Percentiles rank a stretch among this genome's conserved stretches.
These are phyloP conservation scores for Eulithis testata DNA, from an alignment of 2,888 invertebrate genomes.

Conservation along the genomic window DNA sequence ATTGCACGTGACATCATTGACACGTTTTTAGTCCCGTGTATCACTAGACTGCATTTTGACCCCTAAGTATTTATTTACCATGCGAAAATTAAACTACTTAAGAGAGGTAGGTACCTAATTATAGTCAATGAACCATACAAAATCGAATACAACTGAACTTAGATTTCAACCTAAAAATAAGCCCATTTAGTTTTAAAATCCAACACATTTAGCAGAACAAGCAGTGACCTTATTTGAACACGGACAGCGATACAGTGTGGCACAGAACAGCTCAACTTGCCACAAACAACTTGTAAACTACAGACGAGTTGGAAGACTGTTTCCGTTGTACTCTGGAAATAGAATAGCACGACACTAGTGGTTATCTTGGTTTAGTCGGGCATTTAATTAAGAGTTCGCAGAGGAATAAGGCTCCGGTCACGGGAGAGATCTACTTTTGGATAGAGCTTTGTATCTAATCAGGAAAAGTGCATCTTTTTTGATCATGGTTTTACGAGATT, in stretches of 20 bases:
- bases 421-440: neutral
- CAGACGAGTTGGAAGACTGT: slow-evolving; percentile 48
- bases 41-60: no score
- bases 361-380: slow-evolving; percentile 53
- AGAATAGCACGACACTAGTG: slow-evolving; percentile 54
- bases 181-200: neutral
- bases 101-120: no score
- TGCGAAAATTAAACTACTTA: no score
- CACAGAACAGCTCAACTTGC: slow-evolving; percentile 40
- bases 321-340: slow-evolving; percentile 49
- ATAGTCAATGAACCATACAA: no score
- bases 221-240: slow-evolving; percentile 16
- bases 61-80: no score
- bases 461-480: neutral
- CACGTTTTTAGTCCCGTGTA: no score
- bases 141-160: no score
- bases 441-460: slow-evolving; percentile 5
- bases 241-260: slow-evolving; percentile 30
- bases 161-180: no score
- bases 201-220: slow-evolving; percentile 8
- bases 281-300: slow-evolving; percentile 62
- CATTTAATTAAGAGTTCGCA: slow-evolving; percentile 59
- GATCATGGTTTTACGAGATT: no score
- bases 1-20: no score
- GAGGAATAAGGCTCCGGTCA: slow-evolving; percentile 30